These are phyloP conservation scores for Oxygymnocypris stewartii DNA, from an alignment of 2,113 vertebrate species.

Conservation along the genomic window DNA sequence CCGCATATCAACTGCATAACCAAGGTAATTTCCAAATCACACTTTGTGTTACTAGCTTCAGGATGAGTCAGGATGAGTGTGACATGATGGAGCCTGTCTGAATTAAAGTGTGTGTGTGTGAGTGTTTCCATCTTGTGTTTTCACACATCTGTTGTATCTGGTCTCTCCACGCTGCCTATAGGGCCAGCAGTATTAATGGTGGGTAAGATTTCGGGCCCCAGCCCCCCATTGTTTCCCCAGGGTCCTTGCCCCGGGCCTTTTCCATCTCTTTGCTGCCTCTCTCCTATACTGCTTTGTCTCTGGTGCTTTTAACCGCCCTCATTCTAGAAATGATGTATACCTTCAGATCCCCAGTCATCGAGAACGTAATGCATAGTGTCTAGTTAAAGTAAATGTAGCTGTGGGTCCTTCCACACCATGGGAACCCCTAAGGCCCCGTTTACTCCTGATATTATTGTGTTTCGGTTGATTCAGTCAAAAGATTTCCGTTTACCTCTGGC, in stretches of 20 bases:
- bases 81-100: neutral
- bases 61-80: neutral
- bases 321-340: constrained; percentile 53
- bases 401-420: neutral
- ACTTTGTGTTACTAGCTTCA: neutral
- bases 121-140: constrained; percentile 47
- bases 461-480: neutral
- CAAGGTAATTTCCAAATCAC: constrained; percentile 62
- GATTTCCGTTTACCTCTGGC: neutral
- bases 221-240: constrained; percentile 36
- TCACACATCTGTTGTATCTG: constrained; percentile 57
- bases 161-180: constrained; percentile 61
- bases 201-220: constrained; percentile 57
- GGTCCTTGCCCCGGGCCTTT: constrained; percentile 54
- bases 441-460: neutral
- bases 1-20: constrained; percentile 70
- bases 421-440: neutral
- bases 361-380: neutral
- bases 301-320: constrained; percentile 50
- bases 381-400: neutral
- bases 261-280: constrained; percentile 54
- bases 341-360: constrained; percentile 48
- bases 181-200: constrained; percentile 51
- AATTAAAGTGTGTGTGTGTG: too few species aligned
- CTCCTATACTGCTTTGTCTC: constrained; percentile 51